These are phyloP conservation scores for Pangasianodon hypophthalmus DNA, from an alignment of 2,113 vertebrate species.

Conservation along the genomic window DNA sequence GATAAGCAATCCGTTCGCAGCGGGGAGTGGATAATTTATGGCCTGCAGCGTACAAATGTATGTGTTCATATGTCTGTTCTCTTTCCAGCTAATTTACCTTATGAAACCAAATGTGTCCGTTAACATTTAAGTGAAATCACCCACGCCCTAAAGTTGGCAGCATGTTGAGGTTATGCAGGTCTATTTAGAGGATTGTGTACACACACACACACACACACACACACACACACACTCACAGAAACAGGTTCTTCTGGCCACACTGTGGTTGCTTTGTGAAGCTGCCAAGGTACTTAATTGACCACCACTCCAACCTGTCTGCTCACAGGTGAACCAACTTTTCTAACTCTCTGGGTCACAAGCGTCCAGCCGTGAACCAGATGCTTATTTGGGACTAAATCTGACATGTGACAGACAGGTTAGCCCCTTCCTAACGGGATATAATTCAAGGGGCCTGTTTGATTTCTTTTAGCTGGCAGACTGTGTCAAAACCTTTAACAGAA, in stretches of 20 bases:
- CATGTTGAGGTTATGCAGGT: constrained; percentile 54
- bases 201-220: constrained; percentile 40
- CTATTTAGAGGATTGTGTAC: constrained; percentile 48
- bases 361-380: constrained; percentile 41
- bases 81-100: constrained; percentile 72
- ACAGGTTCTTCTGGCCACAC: constrained; percentile 51
- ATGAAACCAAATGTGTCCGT: constrained; percentile 67
- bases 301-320: constrained; percentile 41
- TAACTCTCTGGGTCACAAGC: constrained; percentile 27
- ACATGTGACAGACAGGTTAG: constrained; percentile 48
- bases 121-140: constrained; percentile 75
- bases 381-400: constrained; percentile 46
- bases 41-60: constrained; percentile 46
- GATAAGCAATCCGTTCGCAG: constrained; percentile 20
- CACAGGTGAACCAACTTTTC: constrained; percentile 51
- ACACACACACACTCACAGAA: constrained; percentile 34
- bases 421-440: constrained; percentile 19
- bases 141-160: constrained; percentile 64
- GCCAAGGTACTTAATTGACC: constrained; percentile 42
- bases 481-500: constrained; percentile 40
- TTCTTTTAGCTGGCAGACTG: constrained; percentile 49
- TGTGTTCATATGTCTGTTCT: constrained; percentile 69
- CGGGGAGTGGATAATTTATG: constrained; percentile 41
- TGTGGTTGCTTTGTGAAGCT: constrained; percentile 52
- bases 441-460: constrained; percentile 46